A percentile compares a stretch with the other conserved stretches of the same genome.
These are phyloP conservation scores for Sebastes wilsoni DNA, from an alignment of 2,797 vertebrate genomes.

Conservation along the genomic window DNA sequence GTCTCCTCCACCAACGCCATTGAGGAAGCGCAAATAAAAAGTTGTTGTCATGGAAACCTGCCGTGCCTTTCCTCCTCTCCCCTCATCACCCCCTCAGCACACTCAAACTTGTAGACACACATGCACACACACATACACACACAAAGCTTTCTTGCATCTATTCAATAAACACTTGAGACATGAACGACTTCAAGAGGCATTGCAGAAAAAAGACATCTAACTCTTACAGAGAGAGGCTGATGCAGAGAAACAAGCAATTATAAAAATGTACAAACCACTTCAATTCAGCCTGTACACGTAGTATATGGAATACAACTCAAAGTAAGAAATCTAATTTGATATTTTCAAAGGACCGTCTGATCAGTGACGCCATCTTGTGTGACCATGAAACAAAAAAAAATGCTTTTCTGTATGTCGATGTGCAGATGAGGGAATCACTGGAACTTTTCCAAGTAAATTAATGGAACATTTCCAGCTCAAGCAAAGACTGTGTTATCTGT, in stretches of 20 bases:
- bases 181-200: constrained; percentile 37
- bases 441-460: not conserved
- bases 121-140: not conserved
- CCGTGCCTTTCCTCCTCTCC: constrained; percentile 66
- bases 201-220: constrained; percentile 15
- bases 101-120: constrained; percentile 44
- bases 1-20: constrained; percentile 59
- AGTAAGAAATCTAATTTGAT: not conserved
- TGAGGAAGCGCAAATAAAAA: constrained; percentile 77
- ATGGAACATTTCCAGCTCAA: not conserved
- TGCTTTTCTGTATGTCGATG: not conserved
- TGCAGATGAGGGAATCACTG: not conserved
- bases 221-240: constrained; percentile 10
- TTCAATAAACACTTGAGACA: constrained; percentile 48
- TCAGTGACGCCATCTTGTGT: not conserved
- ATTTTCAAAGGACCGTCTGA: not conserved
- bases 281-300: not conserved
- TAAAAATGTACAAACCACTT: not conserved
- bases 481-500: not conserved
- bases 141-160: constrained; percentile 8
- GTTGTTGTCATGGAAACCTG: constrained; percentile 82
- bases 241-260: not conserved
- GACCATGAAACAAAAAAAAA: not conserved
- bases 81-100: constrained; percentile 54
- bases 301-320: not conserved